Percentiles rank a stretch among this genome's conserved stretches.
phyloP scores from a whole-genome alignment of 2,113 vertebrate genomes.

The Neopipo cinnamomea region DNA sequence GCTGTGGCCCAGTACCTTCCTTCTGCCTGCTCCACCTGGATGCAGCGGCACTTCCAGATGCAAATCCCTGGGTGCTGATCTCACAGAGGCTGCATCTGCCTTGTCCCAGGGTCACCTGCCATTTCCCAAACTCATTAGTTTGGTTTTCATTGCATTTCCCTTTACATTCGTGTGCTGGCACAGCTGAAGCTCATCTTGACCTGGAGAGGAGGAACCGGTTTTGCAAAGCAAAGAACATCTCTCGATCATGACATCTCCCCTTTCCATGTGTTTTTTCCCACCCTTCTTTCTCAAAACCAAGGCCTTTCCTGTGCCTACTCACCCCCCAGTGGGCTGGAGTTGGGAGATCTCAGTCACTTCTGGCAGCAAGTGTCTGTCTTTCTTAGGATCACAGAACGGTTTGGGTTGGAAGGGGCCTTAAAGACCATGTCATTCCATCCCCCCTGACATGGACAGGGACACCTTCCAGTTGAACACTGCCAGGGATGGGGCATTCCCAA shows the following conservation, averaged over 20 bases:
- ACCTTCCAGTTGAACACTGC: neutral
- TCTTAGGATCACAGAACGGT: neutral
- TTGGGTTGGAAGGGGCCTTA: neutral
- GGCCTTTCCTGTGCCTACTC: neutral
- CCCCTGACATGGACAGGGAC: neutral
- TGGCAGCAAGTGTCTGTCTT: neutral
- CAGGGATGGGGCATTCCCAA: neutral
- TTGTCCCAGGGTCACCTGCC: neutral
- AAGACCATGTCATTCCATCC: neutral
- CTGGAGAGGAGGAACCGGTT: neutral
- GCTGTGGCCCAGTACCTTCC: neutral
- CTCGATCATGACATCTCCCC: neutral
- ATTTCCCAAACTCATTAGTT: neutral
- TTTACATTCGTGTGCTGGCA: neutral
- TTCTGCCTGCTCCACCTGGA: neutral
- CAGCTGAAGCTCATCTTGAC: neutral
- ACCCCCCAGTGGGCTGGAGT: accelerated
- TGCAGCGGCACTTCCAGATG: neutral
- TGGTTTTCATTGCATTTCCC: neutral
- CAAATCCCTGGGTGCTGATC: neutral
- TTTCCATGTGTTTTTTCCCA: neutral
- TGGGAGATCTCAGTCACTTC: neutral
- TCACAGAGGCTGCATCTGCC: neutral
- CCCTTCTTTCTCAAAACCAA: neutral
- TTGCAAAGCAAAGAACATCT: neutral